These are phyloP conservation scores for Trogon surrucura DNA, from an alignment of 2,113 vertebrate species.

Conservation along the genomic window DNA sequence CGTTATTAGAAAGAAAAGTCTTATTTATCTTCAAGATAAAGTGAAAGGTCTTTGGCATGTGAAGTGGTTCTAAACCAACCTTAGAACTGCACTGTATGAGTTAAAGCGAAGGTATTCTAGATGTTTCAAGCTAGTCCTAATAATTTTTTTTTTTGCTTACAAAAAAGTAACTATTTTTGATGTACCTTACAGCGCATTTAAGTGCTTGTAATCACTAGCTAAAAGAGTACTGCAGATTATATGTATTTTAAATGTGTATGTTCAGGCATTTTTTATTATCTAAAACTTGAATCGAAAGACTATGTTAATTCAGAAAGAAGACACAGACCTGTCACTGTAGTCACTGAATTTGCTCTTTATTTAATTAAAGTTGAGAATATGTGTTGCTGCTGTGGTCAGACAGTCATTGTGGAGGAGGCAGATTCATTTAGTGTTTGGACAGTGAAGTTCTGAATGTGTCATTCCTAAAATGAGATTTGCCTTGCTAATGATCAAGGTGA, in stretches of 20 bases:
- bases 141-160: not conserved
- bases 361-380: conserved; percentile 57
- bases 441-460: conserved; percentile 54
- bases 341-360: conserved; percentile 62
- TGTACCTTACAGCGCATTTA: conserved; percentile 35
- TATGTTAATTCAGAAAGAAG: conserved; percentile 64
- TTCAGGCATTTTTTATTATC: conserved; percentile 43
- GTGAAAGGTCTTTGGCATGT: not conserved
- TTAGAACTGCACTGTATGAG: not conserved
- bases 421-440: conserved; percentile 62
- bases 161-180: not conserved
- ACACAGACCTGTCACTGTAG: conserved; percentile 43
- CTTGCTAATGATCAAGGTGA: not conserved
- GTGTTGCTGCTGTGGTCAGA: conserved; percentile 29
- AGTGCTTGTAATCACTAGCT: conserved; percentile 38
- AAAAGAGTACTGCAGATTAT: conserved; percentile 17
- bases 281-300: conserved; percentile 65
- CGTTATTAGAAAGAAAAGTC: conserved; percentile 34
- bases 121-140: not conserved
- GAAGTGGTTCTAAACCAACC: not conserved
- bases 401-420: conserved; percentile 33
- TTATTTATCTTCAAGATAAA: not conserved
- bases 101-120: not conserved
- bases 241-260: not conserved
- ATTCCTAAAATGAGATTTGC: conserved; percentile 33